Conservation (phyloP, 2,797 vertebrate genomes). For the Lemur catta region DNA sequence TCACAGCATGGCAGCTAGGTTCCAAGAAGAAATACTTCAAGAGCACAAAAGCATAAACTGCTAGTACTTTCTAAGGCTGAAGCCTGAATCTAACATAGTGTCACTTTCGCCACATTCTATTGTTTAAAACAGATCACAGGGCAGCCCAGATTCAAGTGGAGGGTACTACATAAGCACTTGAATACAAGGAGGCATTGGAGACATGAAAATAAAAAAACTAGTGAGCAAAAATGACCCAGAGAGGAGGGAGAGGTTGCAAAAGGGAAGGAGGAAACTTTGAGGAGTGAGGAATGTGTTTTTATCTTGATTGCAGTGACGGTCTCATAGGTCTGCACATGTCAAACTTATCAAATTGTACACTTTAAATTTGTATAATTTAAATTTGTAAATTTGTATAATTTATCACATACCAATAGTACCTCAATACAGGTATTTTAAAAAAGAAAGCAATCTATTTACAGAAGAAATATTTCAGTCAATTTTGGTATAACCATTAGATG, state of each 20-base stretch:
- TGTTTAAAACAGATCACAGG: background rate
- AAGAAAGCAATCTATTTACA: background rate
- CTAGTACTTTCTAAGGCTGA: background rate
- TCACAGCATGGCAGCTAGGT: background rate
- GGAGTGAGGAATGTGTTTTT: background rate
- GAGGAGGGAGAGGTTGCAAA: background rate
- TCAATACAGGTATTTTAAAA: background rate
- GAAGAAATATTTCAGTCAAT: background rate
- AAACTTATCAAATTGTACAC: background rate
- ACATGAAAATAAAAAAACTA: background rate
- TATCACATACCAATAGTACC: background rate
- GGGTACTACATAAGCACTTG: fast-evolving
- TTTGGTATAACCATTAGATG: background rate
- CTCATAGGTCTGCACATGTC: background rate
- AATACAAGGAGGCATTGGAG: background rate
- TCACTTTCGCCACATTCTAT: background rate
- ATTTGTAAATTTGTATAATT: background rate
- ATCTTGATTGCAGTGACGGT: background rate
- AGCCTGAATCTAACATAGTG: background rate
- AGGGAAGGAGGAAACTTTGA: background rate
- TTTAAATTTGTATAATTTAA: background rate
- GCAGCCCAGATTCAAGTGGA: background rate
- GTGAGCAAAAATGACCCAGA: background rate
- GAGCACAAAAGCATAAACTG: background rate
- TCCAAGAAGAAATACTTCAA: background rate